phyloP scores from a whole-genome alignment of 1,140 invertebrate species.

The Bombus huntii region DNA sequence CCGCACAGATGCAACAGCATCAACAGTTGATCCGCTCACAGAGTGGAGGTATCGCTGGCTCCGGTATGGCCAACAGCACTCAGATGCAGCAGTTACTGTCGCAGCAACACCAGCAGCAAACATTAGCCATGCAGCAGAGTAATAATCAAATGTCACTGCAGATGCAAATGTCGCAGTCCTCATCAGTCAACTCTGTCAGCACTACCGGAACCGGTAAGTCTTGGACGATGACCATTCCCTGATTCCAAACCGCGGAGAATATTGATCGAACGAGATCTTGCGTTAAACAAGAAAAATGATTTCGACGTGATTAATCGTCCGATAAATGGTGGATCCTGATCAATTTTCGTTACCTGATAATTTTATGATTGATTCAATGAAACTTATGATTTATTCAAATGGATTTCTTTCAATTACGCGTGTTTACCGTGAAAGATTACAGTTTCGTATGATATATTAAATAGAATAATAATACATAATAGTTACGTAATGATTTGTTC shows the following conservation, averaged over 20 bases:
- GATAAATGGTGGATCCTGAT: background rate
- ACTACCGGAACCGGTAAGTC: constrained; percentile 76
- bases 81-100: constrained; percentile 84
- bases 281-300: background rate
- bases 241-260: background rate
- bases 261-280: background rate
- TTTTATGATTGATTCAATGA: background rate
- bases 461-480: background rate
- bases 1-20: constrained; percentile 82
- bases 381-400: background rate
- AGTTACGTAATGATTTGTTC: background rate
- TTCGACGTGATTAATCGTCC: background rate
- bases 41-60: constrained; percentile 75
- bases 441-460: background rate
- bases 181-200: constrained; percentile 78
- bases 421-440: background rate
- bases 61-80: constrained; percentile 76
- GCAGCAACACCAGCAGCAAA: constrained; percentile 85
- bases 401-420: background rate
- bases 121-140: constrained; percentile 84
- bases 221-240: background rate
- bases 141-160: constrained; percentile 83
- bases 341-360: background rate
- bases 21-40: constrained; percentile 82
- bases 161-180: constrained; percentile 82